These are phyloP conservation scores for Erythrocercus mccallii DNA, from an alignment of 2,113 vertebrate genomes.

Conservation along the genomic window DNA sequence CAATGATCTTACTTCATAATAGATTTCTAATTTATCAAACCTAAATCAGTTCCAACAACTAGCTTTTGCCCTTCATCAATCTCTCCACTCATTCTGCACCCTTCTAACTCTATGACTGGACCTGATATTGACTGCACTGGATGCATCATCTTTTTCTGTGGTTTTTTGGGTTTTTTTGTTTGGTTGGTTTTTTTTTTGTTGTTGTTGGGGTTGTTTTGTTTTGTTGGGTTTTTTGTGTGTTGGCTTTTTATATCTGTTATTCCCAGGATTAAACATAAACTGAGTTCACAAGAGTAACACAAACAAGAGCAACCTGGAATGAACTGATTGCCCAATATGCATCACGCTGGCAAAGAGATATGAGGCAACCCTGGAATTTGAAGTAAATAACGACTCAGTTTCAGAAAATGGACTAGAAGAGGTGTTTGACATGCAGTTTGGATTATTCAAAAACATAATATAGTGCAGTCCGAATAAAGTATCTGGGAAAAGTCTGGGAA, in stretches of 20 bases:
- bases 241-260: not conserved
- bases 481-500: not conserved
- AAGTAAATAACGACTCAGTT: not conserved
- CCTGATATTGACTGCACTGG: not conserved
- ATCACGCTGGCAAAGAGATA: not conserved
- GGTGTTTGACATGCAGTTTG: not conserved
- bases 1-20: not conserved
- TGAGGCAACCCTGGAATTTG: not conserved
- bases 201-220: not conserved
- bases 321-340: not conserved
- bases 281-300: not conserved
- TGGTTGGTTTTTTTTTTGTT: not conserved
- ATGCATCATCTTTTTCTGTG: not conserved
- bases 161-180: not conserved
- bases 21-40: not conserved
- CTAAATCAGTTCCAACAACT: not conserved
- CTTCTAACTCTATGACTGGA: not conserved
- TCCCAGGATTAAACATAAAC: not conserved
- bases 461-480: not conserved
- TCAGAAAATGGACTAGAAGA: not conserved
- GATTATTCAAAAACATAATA: not conserved
- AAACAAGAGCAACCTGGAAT: not conserved
- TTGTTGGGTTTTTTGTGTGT: not conserved
- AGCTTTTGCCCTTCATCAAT: not conserved
- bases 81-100: not conserved